Evolutionary conservation across 2,113 vertebrate species (phyloP).

Genomic region (Colius striatus): DNA sequence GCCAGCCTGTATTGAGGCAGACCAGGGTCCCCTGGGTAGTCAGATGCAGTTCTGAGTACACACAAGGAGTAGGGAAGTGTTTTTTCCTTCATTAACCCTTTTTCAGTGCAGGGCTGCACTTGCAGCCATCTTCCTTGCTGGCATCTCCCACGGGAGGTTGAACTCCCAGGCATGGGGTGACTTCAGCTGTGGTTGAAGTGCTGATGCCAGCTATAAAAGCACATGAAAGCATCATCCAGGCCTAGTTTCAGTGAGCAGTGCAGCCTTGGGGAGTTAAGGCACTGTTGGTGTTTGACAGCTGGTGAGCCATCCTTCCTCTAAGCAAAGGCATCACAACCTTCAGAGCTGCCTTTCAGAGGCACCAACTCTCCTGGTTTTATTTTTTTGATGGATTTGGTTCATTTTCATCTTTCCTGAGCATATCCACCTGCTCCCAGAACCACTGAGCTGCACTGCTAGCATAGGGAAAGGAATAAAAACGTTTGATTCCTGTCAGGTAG

Average conservation of each 20-base stretch:
- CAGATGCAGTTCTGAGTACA: neutral
- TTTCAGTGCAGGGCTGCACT: neutral
- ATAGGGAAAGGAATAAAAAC: neutral
- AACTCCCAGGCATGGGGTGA: neutral
- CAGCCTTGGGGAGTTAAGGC: neutral
- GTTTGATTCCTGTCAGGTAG: neutral
- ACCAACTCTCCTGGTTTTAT: neutral
- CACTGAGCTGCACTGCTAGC: neutral
- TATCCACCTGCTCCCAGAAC: neutral
- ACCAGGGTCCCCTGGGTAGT: accelerated
- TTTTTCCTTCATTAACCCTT: neutral
- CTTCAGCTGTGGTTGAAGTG: too few relatives aligned
- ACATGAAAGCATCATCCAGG: neutral
- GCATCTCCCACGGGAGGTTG: neutral
- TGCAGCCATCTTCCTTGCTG: neutral
- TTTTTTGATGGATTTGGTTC: neutral
- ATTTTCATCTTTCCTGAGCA: neutral
- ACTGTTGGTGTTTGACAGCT: neutral
- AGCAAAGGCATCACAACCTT: neutral
- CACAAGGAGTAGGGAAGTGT: neutral
- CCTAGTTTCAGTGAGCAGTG: neutral
- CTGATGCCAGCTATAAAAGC: neutral
- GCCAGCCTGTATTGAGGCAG: neutral
- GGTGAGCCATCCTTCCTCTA: neutral
- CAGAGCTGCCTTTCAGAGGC: neutral